Conservation (phyloP, 2,797 vertebrate genomes). For the Rhabdomys pumilio region DNA sequence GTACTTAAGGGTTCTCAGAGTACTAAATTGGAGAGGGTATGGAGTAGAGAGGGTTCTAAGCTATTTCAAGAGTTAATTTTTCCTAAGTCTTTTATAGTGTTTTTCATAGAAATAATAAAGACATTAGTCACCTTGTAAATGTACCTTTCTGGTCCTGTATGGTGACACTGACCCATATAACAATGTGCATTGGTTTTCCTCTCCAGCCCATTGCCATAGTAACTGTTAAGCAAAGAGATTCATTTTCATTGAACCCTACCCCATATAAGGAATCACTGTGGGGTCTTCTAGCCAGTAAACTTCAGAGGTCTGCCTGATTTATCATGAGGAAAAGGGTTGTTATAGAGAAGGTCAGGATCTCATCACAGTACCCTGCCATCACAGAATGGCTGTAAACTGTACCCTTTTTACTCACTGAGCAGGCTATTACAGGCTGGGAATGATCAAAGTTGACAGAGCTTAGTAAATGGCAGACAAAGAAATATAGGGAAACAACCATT, state of each 20-base stretch:
- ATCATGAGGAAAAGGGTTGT: neutral
- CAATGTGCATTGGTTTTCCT: neutral
- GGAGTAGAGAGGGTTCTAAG: neutral
- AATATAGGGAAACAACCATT: neutral
- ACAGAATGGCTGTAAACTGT: neutral
- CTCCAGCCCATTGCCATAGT: neutral
- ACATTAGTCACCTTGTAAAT: neutral
- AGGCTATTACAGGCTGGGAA: neutral
- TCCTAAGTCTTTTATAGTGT: neutral
- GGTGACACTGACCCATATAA: neutral
- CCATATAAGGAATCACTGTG: neutral
- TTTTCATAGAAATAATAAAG: slow-evolving; percentile 30
- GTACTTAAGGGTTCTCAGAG: neutral
- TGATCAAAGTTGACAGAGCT: neutral
- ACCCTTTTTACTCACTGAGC: neutral
- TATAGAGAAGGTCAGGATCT: neutral
- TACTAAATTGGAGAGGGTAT: neutral
- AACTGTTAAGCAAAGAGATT: slow-evolving; percentile 30
- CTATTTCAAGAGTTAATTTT: neutral
- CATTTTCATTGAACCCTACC: neutral
- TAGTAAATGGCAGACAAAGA: neutral
- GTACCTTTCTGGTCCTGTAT: neutral
- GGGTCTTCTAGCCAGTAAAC: neutral
- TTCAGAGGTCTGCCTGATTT: neutral
- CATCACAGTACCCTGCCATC: neutral